Evolutionary conservation across 1,140 invertebrate species (phyloP).

Genomic region (Drosophila ironensis): DNA sequence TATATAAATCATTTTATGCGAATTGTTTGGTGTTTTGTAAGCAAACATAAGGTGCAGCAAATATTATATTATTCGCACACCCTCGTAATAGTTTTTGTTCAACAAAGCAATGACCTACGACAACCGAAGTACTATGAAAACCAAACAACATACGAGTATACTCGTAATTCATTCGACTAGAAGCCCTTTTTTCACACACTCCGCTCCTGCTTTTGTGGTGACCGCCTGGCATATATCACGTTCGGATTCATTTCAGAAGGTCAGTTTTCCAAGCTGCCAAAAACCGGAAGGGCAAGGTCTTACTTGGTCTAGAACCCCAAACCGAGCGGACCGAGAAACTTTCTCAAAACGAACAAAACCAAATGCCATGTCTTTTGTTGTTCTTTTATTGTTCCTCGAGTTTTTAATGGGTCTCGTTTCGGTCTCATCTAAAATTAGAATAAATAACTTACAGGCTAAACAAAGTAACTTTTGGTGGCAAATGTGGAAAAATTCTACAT

Average conservation of each 20-base stretch:
- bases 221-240: conserved; percentile 50
- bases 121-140: too few relatives aligned
- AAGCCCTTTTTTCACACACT: background rate
- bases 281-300: conserved; percentile 49
- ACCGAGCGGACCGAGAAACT: conserved; percentile 42
- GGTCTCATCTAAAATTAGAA: conserved; percentile 55
- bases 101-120: too few relatives aligned
- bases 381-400: conserved; percentile 14
- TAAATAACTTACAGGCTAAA: conserved; percentile 62
- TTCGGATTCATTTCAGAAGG: conserved; percentile 33
- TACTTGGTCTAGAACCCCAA: conserved; percentile 44
- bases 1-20: conserved; percentile 1
- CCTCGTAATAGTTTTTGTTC: conserved; percentile 13
- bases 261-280: conserved; percentile 28
- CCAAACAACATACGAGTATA: too few relatives aligned
- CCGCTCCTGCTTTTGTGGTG: conserved; percentile 27
- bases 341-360: conserved; percentile 25
- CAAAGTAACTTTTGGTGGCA: conserved; percentile 42
- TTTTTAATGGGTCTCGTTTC: conserved; percentile 36
- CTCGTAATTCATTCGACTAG: too few relatives aligned
- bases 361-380: conserved; percentile 5
- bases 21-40: conserved; percentile 3
- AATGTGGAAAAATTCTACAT: conserved; percentile 48
- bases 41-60: background rate
- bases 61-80: conserved; percentile 3